Percentiles rank a stretch among this genome's conserved stretches.
Conservation (phyloP, 2,113 vertebrate genomes). For the Bombycilla garrulus region DNA sequence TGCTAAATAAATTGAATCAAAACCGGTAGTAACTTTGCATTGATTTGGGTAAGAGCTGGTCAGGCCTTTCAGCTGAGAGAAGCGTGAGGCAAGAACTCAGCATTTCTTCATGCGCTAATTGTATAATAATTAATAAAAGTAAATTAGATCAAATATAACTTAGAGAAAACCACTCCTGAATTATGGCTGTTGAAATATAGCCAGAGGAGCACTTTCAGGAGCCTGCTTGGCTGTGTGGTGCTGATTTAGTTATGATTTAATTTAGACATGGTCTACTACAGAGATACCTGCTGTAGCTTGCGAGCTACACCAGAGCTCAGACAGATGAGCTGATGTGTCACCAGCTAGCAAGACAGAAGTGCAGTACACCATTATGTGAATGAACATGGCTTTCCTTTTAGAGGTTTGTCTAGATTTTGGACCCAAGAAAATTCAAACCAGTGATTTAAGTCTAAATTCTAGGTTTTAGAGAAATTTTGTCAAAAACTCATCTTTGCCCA, state of each 20-base stretch:
- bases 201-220: constrained; percentile 51
- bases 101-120: not conserved
- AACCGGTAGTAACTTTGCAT: not conserved
- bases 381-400: not conserved
- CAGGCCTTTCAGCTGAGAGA: not conserved
- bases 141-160: constrained; percentile 36
- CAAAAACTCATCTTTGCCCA: not conserved
- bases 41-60: not conserved
- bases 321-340: not conserved
- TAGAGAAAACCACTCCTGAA: constrained; percentile 15
- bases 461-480: not conserved
- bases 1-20: not conserved
- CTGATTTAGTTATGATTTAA: constrained; percentile 25
- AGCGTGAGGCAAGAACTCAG: not conserved
- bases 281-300: not conserved
- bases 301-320: not conserved
- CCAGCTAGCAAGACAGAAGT: not conserved
- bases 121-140: constrained; percentile 36
- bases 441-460: not conserved
- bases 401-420: not conserved
- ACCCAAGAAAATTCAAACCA: not conserved
- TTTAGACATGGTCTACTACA: not conserved
- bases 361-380: not conserved
- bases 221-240: not conserved
- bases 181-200: constrained; percentile 2